These are phyloP conservation scores for Phyllostomus discolor DNA, from an alignment of 2,113 vertebrate genomes.

Conservation along the genomic window DNA sequence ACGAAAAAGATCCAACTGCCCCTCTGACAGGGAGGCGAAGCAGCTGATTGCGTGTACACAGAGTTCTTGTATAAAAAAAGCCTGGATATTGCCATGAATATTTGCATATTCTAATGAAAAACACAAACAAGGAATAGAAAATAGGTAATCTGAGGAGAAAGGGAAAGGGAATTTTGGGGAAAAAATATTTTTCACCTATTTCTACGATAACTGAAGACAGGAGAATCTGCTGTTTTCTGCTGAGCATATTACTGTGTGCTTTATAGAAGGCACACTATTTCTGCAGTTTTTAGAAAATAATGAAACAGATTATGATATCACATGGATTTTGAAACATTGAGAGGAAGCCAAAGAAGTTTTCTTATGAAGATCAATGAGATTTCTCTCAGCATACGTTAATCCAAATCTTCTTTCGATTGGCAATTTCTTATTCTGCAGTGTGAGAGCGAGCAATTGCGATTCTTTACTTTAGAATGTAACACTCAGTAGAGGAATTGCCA, in stretches of 20 bases:
- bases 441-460: neutral
- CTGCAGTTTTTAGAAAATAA: constrained; percentile 20
- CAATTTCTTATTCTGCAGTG: constrained; percentile 58
- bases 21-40: constrained; percentile 56
- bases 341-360: constrained; percentile 61
- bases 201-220: constrained; percentile 82
- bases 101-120: constrained; percentile 83
- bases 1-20: constrained; percentile 61
- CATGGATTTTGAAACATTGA: constrained; percentile 49
- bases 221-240: constrained; percentile 79
- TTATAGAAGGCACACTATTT: neutral
- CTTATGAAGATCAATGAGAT: constrained; percentile 21
- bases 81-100: constrained; percentile 85
- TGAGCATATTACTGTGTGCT: constrained; percentile 20
- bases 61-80: constrained; percentile 79
- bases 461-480: constrained; percentile 58
- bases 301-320: constrained; percentile 31
- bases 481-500: constrained; percentile 34
- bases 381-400: constrained; percentile 33
- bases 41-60: constrained; percentile 50
- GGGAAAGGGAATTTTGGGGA: constrained; percentile 65
- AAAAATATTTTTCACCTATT: constrained; percentile 48
- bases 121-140: constrained; percentile 80
- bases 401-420: constrained; percentile 58
- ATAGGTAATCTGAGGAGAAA: constrained; percentile 75